Conservation (phyloP, 2,888 invertebrate genomes). For the Andrena flavipes region DNA sequence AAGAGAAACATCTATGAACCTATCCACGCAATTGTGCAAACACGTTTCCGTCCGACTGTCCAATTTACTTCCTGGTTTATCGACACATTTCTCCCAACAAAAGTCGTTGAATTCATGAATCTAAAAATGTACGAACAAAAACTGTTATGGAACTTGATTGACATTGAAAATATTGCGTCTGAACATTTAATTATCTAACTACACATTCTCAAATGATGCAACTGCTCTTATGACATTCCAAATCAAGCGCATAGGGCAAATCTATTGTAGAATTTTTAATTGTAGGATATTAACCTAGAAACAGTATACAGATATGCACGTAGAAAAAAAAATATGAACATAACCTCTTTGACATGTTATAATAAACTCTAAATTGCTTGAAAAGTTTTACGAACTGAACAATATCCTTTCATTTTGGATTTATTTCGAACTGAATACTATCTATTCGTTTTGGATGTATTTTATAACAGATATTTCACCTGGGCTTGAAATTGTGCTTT, state of each 20-base stretch:
- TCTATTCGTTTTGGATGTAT: neutral
- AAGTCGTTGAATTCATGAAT: conserved; percentile 97
- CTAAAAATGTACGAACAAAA: conserved; percentile 85
- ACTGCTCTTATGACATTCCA: neutral
- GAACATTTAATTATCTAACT: neutral
- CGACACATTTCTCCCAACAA: conserved; percentile 98
- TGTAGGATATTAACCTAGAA: neutral
- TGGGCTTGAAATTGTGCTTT: conserved; percentile 96
- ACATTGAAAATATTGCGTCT: neutral
- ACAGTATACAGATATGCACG: neutral
- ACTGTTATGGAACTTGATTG: neutral
- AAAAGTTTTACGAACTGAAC: neutral
- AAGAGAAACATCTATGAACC: conserved; percentile 96
- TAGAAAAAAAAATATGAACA: neutral
- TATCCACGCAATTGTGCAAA: conserved; percentile 95
- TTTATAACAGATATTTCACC: conserved; percentile 86
- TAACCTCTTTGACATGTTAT: conserved; percentile 17
- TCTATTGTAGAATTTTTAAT: neutral
- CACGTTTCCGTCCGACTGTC: conserved; percentile 96
- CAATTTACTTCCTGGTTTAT: conserved; percentile 94
- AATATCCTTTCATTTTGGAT: neutral
- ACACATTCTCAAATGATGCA: neutral
- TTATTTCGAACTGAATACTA: neutral
- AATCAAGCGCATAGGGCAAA: neutral
- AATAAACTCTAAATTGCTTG: neutral